Evolutionary conservation across 2,888 invertebrate species (phyloP).

Genomic region (Noctua fimbriata): DNA sequence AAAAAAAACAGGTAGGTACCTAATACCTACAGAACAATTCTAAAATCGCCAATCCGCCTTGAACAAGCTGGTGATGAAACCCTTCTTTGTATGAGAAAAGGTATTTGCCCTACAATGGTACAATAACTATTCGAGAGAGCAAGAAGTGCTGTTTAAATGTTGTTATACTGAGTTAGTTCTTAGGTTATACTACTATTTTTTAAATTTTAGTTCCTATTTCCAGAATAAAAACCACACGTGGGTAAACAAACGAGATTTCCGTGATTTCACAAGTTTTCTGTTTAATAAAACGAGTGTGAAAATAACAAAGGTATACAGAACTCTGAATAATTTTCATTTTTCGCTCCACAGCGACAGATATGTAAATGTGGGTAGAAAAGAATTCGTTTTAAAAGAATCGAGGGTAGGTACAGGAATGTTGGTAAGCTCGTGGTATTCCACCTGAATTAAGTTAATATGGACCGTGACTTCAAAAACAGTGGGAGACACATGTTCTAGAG

Average conservation of each 20-base stretch:
- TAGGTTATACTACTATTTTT: no score
- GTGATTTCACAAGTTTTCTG: conserved; percentile 31
- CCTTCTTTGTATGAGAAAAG: not conserved
- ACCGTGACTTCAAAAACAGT: conserved; percentile 5
- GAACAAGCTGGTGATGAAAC: not conserved
- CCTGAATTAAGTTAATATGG: conserved; percentile 35
- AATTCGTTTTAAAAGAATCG: conserved; percentile 61
- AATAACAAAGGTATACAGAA: conserved; percentile 54
- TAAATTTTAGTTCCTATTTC: not conserved
- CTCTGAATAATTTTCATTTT: conserved; percentile 60
- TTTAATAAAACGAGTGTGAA: conserved; percentile 42
- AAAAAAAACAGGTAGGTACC: no score
- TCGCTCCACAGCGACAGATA: conserved; percentile 51
- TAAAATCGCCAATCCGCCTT: not conserved
- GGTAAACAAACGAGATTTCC: not conserved
- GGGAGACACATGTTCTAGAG: not conserved
- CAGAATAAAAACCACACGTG: conserved; percentile 10
- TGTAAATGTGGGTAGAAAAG: conserved; percentile 55
- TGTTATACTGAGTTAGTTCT: not conserved
- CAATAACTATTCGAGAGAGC: not conserved
- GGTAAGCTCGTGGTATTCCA: conserved; percentile 19
- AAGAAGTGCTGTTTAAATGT: not conserved
- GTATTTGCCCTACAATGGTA: not conserved
- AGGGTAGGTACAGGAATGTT: conserved; percentile 38
- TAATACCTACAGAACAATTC: not conserved